Conservation (phyloP, 1,140 invertebrate genomes). For the Drosophila dunni region DNA sequence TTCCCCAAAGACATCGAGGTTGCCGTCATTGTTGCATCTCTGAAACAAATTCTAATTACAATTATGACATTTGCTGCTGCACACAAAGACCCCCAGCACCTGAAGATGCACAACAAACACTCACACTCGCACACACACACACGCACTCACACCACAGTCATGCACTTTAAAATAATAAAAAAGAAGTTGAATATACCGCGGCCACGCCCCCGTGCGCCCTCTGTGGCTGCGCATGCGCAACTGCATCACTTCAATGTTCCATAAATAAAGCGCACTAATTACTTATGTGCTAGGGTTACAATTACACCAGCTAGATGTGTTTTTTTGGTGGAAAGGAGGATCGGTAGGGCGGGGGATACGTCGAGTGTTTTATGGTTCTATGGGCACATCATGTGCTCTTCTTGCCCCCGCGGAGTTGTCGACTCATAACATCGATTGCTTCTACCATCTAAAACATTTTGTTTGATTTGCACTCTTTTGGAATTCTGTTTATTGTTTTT, state of each 20-base stretch:
- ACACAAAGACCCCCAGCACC: conserved; percentile 74
- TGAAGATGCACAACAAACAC: conserved; percentile 38
- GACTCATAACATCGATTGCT: conserved; percentile 32
- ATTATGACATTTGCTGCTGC: conserved; percentile 56
- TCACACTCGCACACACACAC: too few relatives aligned
- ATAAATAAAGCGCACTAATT: conserved; percentile 78
- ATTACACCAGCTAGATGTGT: conserved; percentile 17
- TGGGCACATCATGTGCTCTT: conserved; percentile 30
- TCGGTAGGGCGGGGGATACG: conserved; percentile 20
- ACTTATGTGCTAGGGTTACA: conserved; percentile 74
- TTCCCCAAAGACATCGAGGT: conserved; percentile 32
- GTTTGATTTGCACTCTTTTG: conserved; percentile 48
- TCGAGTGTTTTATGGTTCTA: conserved; percentile 67
- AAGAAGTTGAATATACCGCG: conserved; percentile 13
- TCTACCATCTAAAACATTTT: conserved; percentile 31
- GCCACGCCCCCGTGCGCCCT: background rate
- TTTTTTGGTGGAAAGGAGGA: too few relatives aligned
- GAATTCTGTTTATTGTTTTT: conserved; percentile 51
- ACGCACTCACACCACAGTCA: background rate
- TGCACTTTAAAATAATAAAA: conserved; percentile 10
- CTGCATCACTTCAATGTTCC: conserved; percentile 32
- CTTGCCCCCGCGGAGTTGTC: conserved; percentile 68
- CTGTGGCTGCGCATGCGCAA: conserved; percentile 47
- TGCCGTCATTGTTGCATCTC: conserved; percentile 26
- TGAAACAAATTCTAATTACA: conserved; percentile 74